Evolutionary conservation across 2,113 vertebrate species (phyloP).

Genomic region (Chitala chitala): DNA sequence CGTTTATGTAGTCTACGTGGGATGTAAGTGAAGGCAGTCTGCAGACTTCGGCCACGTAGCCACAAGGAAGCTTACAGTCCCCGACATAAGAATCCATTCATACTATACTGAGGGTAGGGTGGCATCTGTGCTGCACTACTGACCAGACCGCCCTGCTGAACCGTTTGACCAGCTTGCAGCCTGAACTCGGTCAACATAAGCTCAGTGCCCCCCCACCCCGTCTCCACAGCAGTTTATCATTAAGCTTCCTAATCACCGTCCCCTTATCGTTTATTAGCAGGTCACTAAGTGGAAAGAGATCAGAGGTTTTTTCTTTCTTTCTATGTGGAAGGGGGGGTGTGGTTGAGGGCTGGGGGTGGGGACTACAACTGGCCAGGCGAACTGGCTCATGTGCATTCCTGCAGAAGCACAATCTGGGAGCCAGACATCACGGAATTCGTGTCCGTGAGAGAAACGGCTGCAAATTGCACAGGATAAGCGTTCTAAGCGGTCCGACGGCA

Average conservation of each 20-base stretch:
- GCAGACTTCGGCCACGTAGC: too few species aligned
- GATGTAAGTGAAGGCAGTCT: too few species aligned
- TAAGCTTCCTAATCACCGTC: conserved; percentile 24
- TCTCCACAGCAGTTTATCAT: conserved; percentile 29
- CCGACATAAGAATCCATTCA: background rate
- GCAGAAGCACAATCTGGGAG: conserved; percentile 14
- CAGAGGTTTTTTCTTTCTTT: conserved; percentile 8
- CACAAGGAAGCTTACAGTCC: background rate
- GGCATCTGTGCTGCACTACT: background rate
- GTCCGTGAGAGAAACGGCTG: conserved; percentile 21
- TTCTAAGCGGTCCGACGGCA: background rate
- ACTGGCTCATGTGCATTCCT: conserved; percentile 10
- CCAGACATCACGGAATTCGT: conserved; percentile 21
- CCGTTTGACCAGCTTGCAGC: background rate
- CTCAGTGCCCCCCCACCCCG: too few species aligned
- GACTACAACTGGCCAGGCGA: background rate
- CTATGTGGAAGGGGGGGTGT: too few species aligned
- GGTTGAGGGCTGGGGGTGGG: background rate
- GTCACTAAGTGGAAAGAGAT: conserved; percentile 23
- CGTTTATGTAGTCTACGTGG: background rate
- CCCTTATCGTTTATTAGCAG: conserved; percentile 30
- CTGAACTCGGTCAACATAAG: background rate
- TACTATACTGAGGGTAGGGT: background rate
- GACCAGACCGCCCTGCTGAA: background rate
- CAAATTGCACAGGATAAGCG: conserved; percentile 7